Base-by-base conservation (phyloP, 2,797 vertebrate species). In the Gouania willdenowi region DNA sequence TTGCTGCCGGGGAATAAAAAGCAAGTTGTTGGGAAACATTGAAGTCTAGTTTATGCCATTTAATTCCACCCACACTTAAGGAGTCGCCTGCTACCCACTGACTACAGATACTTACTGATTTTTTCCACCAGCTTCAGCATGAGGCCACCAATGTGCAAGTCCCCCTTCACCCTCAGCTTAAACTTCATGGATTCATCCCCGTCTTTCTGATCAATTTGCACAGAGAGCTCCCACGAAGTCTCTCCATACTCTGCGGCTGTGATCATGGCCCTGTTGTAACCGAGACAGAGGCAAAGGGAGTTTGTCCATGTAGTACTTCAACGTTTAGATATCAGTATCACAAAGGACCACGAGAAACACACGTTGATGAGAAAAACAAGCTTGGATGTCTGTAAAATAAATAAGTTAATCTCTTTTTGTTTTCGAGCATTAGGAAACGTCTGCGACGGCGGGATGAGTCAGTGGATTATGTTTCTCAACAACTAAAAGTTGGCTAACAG, bases 71-170 rank as follows among this genome's bases (percentile, higher is more conserved):
- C n/a, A n/a, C n/a, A n/a, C n/a, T n/a, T n/a, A n/a, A 17, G 7
- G 7, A 17, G 10, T 25, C 4, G 10, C 13, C 9, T 22, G 16
- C 17, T 29, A 35, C 13, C 14, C 1, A 26, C 14, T 3, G 2
- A n/a, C 5, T 2, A 6, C 13, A 18, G 6, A 21, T 14, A 94
- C 95, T 91, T 87, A 99, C 96, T 79, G 63, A 97, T 96, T 81
- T 90, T 51, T 68, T 99, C 97, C 71, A 96, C 97, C 68, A 99
- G 79, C 69, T 90, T 94, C 19, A 99, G 92, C 93, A 99, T 99
- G 67, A 99, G 83, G 46, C 97, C 97, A 40, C 97, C 97, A 2
- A 98, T 50, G 42, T 99, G 97, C 59, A 96, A 88, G 64, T 94
- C 92, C 30, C 97, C 97, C 1, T 91, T 91, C 52, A 99, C 94